A percentile compares a stretch with the other conserved stretches of the same genome.
phyloP scores from a whole-genome alignment of 2,888 invertebrate genomes.

The Microctonus brassicae region DNA sequence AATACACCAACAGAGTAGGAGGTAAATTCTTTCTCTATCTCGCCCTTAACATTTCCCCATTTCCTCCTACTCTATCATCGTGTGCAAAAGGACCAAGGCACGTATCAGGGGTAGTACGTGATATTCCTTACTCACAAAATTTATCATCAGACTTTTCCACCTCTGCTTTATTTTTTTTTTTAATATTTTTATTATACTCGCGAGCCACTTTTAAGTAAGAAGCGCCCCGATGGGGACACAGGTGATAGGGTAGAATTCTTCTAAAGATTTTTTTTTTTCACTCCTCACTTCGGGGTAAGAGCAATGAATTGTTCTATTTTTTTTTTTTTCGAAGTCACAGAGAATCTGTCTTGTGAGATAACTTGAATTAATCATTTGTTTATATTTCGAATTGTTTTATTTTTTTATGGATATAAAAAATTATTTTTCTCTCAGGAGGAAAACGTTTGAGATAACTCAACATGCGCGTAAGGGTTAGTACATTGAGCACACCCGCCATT shows the following conservation, averaged over 20 bases:
- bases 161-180: not conserved
- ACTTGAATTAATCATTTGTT: not conserved
- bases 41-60: conserved; percentile 47
- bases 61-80: not conserved
- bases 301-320: not conserved
- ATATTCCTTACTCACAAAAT: conserved; percentile 29
- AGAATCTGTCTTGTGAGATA: not conserved
- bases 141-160: conserved; percentile 13
- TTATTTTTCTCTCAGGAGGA: not conserved
- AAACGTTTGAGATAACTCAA: not conserved
- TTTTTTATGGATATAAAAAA: too few species aligned
- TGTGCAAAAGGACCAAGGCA: conserved; percentile 40
- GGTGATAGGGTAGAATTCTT: conserved; percentile 1
- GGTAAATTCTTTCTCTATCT: conserved; percentile 48
- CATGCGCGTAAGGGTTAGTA: conserved; percentile 29
- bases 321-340: not conserved
- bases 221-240: not conserved
- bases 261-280: not conserved
- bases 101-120: conserved; percentile 43
- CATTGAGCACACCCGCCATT: conserved; percentile 21
- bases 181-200: too few species aligned
- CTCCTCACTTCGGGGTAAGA: not conserved
- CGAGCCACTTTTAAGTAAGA: not conserved
- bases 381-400: not conserved
- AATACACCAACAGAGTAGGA: conserved; percentile 34